Evolutionary conservation across 2,113 vertebrate species (phyloP).

Genomic region (Sminthopsis crassicaudata): DNA sequence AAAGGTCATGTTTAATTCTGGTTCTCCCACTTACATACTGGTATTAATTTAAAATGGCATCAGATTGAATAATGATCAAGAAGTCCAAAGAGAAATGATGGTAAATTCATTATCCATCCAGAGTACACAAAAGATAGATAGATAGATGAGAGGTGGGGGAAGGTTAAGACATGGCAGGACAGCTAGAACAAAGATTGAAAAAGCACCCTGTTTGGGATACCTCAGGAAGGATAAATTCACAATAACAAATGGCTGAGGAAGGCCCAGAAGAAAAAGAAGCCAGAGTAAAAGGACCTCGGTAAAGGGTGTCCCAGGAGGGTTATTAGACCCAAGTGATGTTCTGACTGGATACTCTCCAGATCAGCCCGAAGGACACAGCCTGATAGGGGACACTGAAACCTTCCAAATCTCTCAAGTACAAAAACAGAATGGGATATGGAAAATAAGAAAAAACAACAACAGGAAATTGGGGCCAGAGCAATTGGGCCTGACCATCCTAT

Average conservation of each 20-base stretch:
- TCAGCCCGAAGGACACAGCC: not conserved
- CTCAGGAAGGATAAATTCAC: not conserved
- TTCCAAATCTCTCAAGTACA: not conserved
- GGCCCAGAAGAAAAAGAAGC: not conserved
- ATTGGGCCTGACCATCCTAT: not conserved
- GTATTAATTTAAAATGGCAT: not conserved
- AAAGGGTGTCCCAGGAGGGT: not conserved
- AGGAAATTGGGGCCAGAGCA: not conserved
- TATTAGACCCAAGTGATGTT: not conserved
- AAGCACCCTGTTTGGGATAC: not conserved
- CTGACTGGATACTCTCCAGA: not conserved
- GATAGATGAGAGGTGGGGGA: not conserved
- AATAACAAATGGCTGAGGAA: not conserved
- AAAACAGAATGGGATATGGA: no score
- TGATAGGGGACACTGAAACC: not conserved
- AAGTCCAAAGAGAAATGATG: not conserved
- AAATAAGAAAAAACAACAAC: not conserved
- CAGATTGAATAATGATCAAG: not conserved
- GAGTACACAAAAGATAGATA: not conserved
- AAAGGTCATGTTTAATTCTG: not conserved
- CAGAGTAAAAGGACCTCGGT: no score
- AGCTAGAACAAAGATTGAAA: not conserved
- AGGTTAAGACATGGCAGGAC: not conserved
- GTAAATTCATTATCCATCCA: not conserved
- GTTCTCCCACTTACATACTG: not conserved